A percentile compares a stretch with the other conserved stretches of the same genome.
These are phyloP conservation scores for Drosophila carrolli DNA, from an alignment of 1,140 invertebrate species.

Conservation along the genomic window DNA sequence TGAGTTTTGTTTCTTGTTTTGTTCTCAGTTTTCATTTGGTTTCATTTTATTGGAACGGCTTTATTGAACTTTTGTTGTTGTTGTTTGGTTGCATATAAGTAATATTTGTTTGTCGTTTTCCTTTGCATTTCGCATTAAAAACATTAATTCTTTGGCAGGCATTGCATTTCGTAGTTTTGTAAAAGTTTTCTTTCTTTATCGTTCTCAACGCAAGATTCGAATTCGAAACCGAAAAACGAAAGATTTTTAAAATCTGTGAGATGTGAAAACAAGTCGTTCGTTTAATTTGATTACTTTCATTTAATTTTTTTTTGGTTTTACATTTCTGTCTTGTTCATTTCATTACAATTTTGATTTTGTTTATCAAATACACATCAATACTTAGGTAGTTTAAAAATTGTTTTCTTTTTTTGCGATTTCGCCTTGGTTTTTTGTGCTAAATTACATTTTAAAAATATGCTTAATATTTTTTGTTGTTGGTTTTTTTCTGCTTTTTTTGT, in stretches of 20 bases:
- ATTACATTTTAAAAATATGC: constrained; percentile 83
- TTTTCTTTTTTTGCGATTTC: constrained; percentile 41
- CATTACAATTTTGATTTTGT: constrained; percentile 50
- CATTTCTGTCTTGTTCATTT: constrained; percentile 23
- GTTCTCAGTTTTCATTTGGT: constrained; percentile 49
- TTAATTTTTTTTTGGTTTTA: constrained; percentile 36
- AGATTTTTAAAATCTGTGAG: constrained; percentile 24
- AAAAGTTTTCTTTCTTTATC: constrained; percentile 51
- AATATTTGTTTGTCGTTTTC: constrained; percentile 61
- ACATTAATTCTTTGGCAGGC: constrained; percentile 83
- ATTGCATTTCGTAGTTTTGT: constrained; percentile 84
- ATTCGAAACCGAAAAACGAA: constrained; percentile 61
- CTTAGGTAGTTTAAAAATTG: constrained; percentile 79
- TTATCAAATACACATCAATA: constrained; percentile 83
- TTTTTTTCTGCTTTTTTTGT: constrained; percentile 47
- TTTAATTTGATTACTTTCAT: constrained; percentile 28
- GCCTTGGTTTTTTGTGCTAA: constrained; percentile 69
- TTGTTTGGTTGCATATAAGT: constrained; percentile 73
- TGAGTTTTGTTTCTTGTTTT: constrained; percentile 48
- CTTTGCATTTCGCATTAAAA: constrained; percentile 68
- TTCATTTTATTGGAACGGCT: constrained; percentile 81
- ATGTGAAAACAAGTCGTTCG: constrained; percentile 21
- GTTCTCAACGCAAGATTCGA: constrained; percentile 34
- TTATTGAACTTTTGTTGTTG: constrained; percentile 84
- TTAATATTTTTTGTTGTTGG: constrained; percentile 65